Evolutionary conservation across 2,888 invertebrate species (phyloP), one percentile per base, ranked within the genome.

Genomic region (Cephonodes hylas): DNA sequence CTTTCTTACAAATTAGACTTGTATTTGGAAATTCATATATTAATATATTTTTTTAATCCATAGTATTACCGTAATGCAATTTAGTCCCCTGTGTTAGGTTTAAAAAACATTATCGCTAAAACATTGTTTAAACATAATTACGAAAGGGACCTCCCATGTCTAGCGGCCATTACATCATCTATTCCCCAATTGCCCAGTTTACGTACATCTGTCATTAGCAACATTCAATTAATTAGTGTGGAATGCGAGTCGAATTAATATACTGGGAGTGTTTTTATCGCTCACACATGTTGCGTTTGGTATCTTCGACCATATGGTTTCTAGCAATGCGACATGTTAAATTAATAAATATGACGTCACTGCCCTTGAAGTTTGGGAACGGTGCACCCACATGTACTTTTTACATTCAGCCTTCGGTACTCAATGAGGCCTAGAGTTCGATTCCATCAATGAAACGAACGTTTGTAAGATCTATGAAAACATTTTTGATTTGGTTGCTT

Each of bases 111-210:
- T 58, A 15, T 42, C n/a, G 15, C 22, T 18, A 20, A 23, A 46
- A 59, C n/a, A 46, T 59, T 5, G 31, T 38, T 34, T 20, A 25
- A 20, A 23, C 22, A 31, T 46, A 13, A n/a, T 46, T 20, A n/a
- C 25, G 18, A 25, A 15, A n/a, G 38, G 42, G 42, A 60, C 48
- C 6, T 53, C 53, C 42, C 60, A 53, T 60, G 53, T 42, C 25
- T 18, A 5, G 48, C 48, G 27, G 48, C 15, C 42, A 25, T 60
- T 42, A 53, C 42, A 23, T 15, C 31, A 20, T 18, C 13, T 34
- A 46, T 15, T 59, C 38, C 48, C 23, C 38, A 60, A 60, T 48
- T 22, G 42, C 22, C 18, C 23, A 15, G 23, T n/a, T 38, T 53
- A 48, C 42, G n/a, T 31, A 34, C 34, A 25, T 18, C 25, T 18